phyloP scores from a whole-genome alignment of 1,140 invertebrate genomes.

The Homalodisca vitripennis region DNA sequence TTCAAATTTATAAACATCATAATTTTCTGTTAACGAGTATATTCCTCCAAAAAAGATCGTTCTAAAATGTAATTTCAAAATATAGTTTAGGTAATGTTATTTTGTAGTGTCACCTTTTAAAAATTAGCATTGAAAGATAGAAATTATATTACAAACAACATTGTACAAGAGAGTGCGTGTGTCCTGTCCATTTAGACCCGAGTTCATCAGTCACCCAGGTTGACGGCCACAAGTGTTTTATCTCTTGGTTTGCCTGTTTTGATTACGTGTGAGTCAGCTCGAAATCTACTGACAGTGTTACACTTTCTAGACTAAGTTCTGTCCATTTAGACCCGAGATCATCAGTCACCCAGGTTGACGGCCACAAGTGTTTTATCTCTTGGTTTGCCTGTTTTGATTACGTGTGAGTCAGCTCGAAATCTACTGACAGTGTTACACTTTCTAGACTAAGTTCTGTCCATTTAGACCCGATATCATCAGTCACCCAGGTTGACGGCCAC shows the following conservation, averaged over 20 bases:
- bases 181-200: background rate
- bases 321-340: background rate
- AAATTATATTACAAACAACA: no score
- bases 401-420: background rate
- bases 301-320: no score
- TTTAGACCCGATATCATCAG: background rate
- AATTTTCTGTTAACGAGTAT: no score
- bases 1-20: no score
- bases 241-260: slow-evolving; percentile 3
- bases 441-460: background rate
- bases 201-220: slow-evolving; percentile 10
- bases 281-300: no score
- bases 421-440: no score
- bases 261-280: background rate
- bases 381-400: background rate
- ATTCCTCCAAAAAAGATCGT: no score
- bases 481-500: slow-evolving; percentile 6
- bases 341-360: slow-evolving; percentile 15
- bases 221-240: slow-evolving; percentile 16
- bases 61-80: no score
- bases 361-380: slow-evolving; percentile 15
- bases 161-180: slow-evolving; percentile 9
- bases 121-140: no score
- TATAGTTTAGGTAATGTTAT: no score
- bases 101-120: no score